Conservation (phyloP, 2,888 invertebrate species). For the Platycheirus albimanus region DNA sequence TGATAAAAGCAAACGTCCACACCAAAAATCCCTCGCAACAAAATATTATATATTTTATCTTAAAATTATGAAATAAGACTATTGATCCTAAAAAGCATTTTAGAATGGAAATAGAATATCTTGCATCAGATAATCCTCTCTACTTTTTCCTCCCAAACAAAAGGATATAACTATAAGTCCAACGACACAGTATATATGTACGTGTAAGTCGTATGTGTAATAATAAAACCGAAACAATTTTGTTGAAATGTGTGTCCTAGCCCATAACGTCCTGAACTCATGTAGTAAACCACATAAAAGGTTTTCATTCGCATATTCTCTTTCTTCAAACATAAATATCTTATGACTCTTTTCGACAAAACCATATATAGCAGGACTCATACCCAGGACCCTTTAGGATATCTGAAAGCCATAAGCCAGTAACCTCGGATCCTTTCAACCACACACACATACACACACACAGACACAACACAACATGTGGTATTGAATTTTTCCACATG, state of each 20-base stretch:
- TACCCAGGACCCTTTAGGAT: not conserved
- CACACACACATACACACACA: too few relatives aligned
- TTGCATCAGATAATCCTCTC: not conserved
- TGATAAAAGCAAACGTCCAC: too few relatives aligned
- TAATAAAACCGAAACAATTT: conserved; percentile 29
- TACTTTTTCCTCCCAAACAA: not conserved
- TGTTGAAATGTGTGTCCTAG: conserved; percentile 22
- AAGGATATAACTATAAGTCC: not conserved
- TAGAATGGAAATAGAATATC: not conserved
- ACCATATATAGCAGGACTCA: too few relatives aligned
- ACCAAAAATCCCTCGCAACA: too few relatives aligned
- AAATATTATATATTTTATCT: too few relatives aligned
- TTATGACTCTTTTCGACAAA: conserved; percentile 18
- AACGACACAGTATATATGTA: too few relatives aligned
- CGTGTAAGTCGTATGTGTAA: too few relatives aligned
- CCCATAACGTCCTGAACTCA: conserved; percentile 14
- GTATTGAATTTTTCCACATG: conserved; percentile 10
- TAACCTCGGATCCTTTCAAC: conserved; percentile 14
- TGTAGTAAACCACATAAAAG: conserved; percentile 33
- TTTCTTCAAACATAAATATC: conserved; percentile 14
- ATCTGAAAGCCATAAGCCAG: conserved; percentile 36
- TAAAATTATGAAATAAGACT: too few relatives aligned
- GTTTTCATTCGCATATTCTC: conserved; percentile 12
- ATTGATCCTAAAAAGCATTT: not conserved
- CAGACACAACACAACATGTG: conserved; percentile 6